Evolutionary conservation across 2,888 invertebrate genomes (phyloP), one percentile per base, ranked within the genome.

Genomic region (Aleiodes alternator): DNA sequence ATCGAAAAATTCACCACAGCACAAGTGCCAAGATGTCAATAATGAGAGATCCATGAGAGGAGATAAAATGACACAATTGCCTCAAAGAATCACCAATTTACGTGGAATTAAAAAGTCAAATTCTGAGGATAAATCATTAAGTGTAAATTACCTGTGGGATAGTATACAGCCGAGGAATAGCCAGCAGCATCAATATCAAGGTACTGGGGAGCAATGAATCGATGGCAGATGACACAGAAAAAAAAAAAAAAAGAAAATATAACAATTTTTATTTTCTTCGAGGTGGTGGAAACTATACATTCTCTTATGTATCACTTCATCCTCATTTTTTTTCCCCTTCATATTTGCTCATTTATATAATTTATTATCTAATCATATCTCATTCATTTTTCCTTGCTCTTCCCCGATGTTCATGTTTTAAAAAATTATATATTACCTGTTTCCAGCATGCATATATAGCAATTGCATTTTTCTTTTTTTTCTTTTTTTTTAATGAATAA

Each of bases 161-260:
- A 87, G 84, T 82, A 82, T 87, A 72, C 85, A 85, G 77, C 82
- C 85, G 68, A 85, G 87, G 82, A 86, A 83, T 78, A 86, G 85
- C 80, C 82, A 87, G 76, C 84, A 86, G 76, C 87, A 86, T 83
- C 87, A 87, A 84, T 87, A 87, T 86, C 87, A 86, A 87, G 88
- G 88, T 87, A 87, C 86, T 84, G 86, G 86, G 82, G 86, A 86
- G 73, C 83, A 82, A 75, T 87, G 82, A 87, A 85, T 77, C 75
- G 77, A 73, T 70, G 38, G 34, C 51, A 43, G 38, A 50, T 68
- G 48, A 31, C 34, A 73, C 23, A 23, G 2, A 23, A 23, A 23
- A 23, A 23, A 23, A 23, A 23, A 23, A 23, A 23, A 23, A 23
- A 23, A n/a, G 5, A 31, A 11, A 66, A 64, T 31, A 66, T 69